Base-by-base conservation (phyloP, 2,888 invertebrate genomes). In the Diaprepes abbreviatus region DNA sequence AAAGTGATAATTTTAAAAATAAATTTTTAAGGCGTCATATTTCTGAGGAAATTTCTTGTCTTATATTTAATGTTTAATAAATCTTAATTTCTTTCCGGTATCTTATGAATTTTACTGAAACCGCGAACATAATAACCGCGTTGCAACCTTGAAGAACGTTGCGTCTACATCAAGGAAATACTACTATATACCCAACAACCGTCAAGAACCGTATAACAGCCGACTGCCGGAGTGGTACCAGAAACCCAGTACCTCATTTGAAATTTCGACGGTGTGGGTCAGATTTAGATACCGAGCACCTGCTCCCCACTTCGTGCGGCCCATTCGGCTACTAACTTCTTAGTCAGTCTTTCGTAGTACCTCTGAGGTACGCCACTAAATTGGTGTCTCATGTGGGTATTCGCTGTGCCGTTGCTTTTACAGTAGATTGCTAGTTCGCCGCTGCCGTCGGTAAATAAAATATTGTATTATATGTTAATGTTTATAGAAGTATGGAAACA, bases 211-310 rank as follows among this genome's bases (percentile, higher is more conserved):
- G 62, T 59, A 66, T 43, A 40, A 50, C 43, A 62, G 35, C 55
- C 66, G 66, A 59, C 60, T 43, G 64, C 36, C 48, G 48, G 28
- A 67, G 59, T 66, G 59, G 68, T 63, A 57, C 71, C 71, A 71
- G 71, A 63, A 67, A 50, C 48, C 48, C 48, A 50, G 48, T 52
- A 60, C 66, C 71, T 65, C 60, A 68, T 67, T 71, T 68, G 71
- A 71, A 71, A 71, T 68, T 71, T 71, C 63, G 71, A 50, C 67
- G 71, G 71, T 71, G 58, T 67, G 71, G 71, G 66, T 71, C 66
- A 71, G 58, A 71, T 71, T 71, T 64, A 71, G 71, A 71, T 71
- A 60, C 71, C 52, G 65, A 54, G 64, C 71, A 71, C 68, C 68
- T 71, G 71, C 67, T 67, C 71, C 67, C 71, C 71, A 68, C 71